Evolutionary conservation across 2,113 vertebrate genomes (phyloP).

Genomic region (Tylochromis polylepis): DNA sequence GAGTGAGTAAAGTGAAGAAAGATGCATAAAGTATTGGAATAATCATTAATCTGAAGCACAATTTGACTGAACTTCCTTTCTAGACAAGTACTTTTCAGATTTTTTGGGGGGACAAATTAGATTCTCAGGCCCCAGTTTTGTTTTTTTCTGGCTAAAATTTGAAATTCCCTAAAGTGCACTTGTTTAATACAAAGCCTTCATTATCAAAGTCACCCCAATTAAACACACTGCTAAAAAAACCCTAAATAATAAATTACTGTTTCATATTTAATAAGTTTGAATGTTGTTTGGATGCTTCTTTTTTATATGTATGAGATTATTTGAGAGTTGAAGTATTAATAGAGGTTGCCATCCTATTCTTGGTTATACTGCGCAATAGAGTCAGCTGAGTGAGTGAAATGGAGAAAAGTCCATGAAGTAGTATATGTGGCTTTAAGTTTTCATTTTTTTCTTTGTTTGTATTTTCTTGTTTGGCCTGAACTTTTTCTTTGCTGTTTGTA

Average conservation of each 20-base stretch:
- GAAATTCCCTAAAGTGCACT: neutral
- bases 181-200: neutral
- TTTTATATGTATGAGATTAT: conserved; percentile 33
- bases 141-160: neutral
- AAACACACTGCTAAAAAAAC: neutral
- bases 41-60: neutral
- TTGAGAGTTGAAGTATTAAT: conserved; percentile 6
- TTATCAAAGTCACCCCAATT: neutral
- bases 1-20: neutral
- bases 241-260: conserved; percentile 29
- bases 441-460: conserved; percentile 1
- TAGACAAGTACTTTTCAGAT: neutral
- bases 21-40: neutral
- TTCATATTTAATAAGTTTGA: conserved; percentile 10
- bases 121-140: neutral
- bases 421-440: neutral
- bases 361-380: neutral
- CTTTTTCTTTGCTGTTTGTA: conserved; percentile 32
- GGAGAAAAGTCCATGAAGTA: neutral
- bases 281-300: conserved; percentile 5
- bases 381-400: neutral
- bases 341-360: neutral
- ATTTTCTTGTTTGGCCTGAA: conserved; percentile 22
- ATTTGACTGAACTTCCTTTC: neutral
- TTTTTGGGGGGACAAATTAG: neutral